A percentile compares a stretch with the other conserved stretches of the same genome.
Evolutionary conservation across 2,888 invertebrate genomes (phyloP).

Genomic region (Nebria brevicollis): DNA sequence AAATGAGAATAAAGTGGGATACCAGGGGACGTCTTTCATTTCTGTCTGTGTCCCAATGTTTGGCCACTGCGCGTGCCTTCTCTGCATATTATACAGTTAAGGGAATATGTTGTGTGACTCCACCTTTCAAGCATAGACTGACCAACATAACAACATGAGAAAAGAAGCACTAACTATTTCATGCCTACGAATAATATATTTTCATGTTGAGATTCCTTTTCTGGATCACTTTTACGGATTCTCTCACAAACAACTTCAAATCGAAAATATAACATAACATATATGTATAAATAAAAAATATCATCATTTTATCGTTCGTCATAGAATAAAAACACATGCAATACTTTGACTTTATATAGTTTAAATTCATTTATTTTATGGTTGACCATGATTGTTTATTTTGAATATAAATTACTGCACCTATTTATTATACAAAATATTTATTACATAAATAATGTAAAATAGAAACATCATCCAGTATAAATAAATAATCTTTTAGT

Average conservation of each 20-base stretch:
- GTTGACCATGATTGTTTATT: no score
- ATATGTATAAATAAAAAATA: no score
- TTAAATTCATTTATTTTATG: no score
- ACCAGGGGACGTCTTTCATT: conserved; percentile 47
- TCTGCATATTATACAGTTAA: background rate
- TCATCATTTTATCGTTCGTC: no score
- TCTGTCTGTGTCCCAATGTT: background rate
- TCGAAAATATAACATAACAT: background rate
- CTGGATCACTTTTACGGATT: background rate
- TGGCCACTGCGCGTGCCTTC: background rate
- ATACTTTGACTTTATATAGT: no score
- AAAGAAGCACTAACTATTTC: background rate
- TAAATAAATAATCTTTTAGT: no score
- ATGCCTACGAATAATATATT: background rate
- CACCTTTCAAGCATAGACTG: background rate
- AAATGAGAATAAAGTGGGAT: conserved; percentile 53
- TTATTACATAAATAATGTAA: no score
- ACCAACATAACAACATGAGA: background rate
- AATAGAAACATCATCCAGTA: no score
- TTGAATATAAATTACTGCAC: no score
- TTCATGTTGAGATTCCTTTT: background rate
- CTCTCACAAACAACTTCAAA: background rate
- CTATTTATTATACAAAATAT: no score
- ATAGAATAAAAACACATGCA: no score
- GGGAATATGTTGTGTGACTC: background rate